Percentiles rank a stretch among this genome's conserved stretches.
These are phyloP conservation scores for Zaprionus gabonicus DNA, from an alignment of 1,140 invertebrate genomes.

Conservation along the genomic window DNA sequence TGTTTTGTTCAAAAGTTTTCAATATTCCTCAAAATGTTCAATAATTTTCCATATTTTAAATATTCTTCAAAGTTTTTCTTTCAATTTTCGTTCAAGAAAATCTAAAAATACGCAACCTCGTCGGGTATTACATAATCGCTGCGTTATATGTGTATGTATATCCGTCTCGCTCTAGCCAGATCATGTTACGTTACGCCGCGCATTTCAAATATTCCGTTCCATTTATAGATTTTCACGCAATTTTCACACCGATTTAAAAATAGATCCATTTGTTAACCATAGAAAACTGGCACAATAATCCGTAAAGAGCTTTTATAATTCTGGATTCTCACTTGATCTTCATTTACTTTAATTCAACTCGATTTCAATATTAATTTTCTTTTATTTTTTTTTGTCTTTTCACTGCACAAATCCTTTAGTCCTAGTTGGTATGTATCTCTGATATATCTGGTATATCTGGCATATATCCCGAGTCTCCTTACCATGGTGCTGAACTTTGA, in stretches of 20 bases:
- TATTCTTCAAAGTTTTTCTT: neutral
- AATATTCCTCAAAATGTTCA: slow-evolving; percentile 8
- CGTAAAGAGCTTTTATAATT: slow-evolving; percentile 24
- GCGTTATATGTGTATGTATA: slow-evolving; percentile 25
- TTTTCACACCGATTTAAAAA: slow-evolving; percentile 51
- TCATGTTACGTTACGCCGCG: slow-evolving; percentile 68
- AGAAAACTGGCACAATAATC: slow-evolving; percentile 43
- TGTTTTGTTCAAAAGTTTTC: slow-evolving; percentile 1
- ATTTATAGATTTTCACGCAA: slow-evolving; percentile 65
- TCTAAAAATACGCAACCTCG: slow-evolving; percentile 33
- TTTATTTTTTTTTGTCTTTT: slow-evolving; percentile 9
- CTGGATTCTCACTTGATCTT: slow-evolving; percentile 32
- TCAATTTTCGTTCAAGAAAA: neutral
- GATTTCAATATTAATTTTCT: slow-evolving; percentile 24
- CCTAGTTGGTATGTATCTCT: slow-evolving; percentile 8
- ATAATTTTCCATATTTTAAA: slow-evolving; percentile 11
- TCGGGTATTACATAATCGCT: slow-evolving; percentile 62
- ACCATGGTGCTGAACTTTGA: slow-evolving; percentile 83
- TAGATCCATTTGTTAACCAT: slow-evolving; percentile 34
- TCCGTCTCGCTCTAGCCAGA: slow-evolving; percentile 57
- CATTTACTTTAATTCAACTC: slow-evolving; percentile 31
- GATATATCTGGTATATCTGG: slow-evolving; percentile 20
- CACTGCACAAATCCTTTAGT: slow-evolving; percentile 58
- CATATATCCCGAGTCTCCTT: slow-evolving; percentile 67
- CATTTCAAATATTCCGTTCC: slow-evolving; percentile 55